These are phyloP conservation scores for Conger conger DNA, from an alignment of 2,113 vertebrate species.

Conservation along the genomic window DNA sequence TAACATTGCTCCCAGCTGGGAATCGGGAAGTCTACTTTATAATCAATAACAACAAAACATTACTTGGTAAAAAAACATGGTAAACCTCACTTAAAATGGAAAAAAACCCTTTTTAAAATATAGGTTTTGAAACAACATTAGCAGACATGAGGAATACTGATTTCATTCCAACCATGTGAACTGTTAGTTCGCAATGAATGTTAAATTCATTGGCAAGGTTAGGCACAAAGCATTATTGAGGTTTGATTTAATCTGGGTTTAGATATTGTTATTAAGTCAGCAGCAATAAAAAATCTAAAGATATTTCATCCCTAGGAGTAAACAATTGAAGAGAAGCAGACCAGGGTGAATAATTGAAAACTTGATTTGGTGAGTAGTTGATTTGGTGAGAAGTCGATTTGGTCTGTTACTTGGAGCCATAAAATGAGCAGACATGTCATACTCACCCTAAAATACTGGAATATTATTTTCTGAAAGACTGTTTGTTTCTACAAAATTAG, in stretches of 20 bases:
- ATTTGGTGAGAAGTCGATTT: neutral
- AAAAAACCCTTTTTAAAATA: too few relatives aligned
- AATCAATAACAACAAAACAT: too few relatives aligned
- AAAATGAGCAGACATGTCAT: neutral
- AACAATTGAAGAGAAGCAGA: neutral
- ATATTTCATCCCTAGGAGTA: neutral
- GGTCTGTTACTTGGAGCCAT: neutral
- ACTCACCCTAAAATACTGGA: neutral
- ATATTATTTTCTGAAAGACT: neutral
- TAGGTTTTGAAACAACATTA: too few relatives aligned
- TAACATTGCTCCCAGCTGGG: too few relatives aligned
- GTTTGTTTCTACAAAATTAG: neutral
- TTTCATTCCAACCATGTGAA: too few relatives aligned
- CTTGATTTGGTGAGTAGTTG: neutral
- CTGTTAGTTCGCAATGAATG: too few relatives aligned
- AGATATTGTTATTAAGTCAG: neutral
- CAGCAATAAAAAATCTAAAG: neutral
- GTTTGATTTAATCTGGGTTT: neutral
- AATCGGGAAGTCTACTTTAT: too few relatives aligned
- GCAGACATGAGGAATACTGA: too few relatives aligned
- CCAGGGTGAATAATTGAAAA: neutral
- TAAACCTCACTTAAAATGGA: too few relatives aligned
- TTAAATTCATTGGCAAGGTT: neutral
- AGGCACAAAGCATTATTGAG: neutral
- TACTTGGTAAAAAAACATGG: too few relatives aligned